Evolutionary conservation across 2,888 invertebrate species (phyloP), one percentile per base, ranked within the genome.

Genomic region (Hypomecis atomaria): DNA sequence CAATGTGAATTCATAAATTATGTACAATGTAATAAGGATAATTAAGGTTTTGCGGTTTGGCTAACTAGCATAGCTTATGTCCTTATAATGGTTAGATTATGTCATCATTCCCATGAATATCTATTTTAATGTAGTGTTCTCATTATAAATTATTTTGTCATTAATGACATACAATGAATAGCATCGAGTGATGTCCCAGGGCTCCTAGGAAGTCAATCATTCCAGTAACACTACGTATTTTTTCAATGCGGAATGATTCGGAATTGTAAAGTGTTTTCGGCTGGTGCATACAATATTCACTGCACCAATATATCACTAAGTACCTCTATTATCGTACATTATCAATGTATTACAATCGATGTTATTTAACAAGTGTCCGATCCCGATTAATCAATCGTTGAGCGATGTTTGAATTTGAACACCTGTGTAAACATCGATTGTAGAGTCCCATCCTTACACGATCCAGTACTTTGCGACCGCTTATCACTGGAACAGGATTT

Each of bases 371-470:
- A 49, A 42, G 13, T 11, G 33, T 33, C 45, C 50, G 52, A 55
- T 62, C 43, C 42, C 36, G 48, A 54, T 54, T 59, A 43, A 59
- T 69, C 57, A 59, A 65, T 71, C 48, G 42, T 63, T 43, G 47
- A 7, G 9, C 52, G 38, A 44, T 68, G 59, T 65, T 61, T 65
- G 58, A 57, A 62, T 65, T 59, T 65, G 58, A 57, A 65, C 68
- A 71, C 66, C 67, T 70, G 67, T 64, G 55, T 54, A 65, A 65
- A 67, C 62, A 66, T 55, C 37, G 47, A 40, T 33, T 40, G 38
- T 52, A 10, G 10, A 45, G 38, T 45, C 52, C 42, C 36, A 44
- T 43, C 42, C 40, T 37, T 23, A 38, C 37, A 8, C 34, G 38
- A 40, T 37, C 10, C 13, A n/a, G 42, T 44, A 42, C n/a, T 11